Evolutionary conservation across 2,113 vertebrate genomes (phyloP).

Genomic region (Antechinus stuartii): DNA sequence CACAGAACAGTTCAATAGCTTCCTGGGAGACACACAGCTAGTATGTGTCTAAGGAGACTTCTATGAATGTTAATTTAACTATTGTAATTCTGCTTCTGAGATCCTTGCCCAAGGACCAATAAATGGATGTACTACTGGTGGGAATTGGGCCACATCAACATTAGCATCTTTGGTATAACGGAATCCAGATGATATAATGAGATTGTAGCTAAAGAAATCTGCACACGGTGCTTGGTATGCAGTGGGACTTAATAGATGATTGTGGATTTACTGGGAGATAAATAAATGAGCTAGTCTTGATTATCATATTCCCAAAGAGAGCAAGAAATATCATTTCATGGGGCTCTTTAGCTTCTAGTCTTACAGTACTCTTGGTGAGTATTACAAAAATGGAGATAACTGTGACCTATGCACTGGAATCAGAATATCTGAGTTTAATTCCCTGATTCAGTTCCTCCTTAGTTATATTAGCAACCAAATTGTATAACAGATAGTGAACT

Average conservation of each 20-base stretch:
- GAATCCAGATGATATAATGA: not conserved
- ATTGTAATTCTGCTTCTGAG: not conserved
- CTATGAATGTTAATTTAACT: not conserved
- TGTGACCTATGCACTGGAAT: not conserved
- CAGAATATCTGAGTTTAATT: not conserved
- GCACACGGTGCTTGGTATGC: not conserved
- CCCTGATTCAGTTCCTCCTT: not conserved
- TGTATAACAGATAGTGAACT: not conserved
- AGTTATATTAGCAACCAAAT: not conserved
- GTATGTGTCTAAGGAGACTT: not conserved
- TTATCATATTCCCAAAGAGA: not conserved
- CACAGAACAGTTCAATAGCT: not conserved
- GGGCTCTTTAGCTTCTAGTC: not conserved
- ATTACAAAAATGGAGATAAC: not conserved
- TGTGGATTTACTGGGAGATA: not conserved
- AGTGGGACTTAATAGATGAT: not conserved
- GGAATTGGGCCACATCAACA: not conserved
- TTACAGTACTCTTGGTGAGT: too few species aligned
- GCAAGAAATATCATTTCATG: not conserved
- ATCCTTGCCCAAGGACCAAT: not conserved
- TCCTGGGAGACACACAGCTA: not conserved
- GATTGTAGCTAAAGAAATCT: not conserved
- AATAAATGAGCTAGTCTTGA: not conserved
- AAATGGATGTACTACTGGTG: not conserved
- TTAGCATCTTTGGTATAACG: not conserved